Conservation (phyloP, 2,888 invertebrate species). For the Pteria penguin region DNA sequence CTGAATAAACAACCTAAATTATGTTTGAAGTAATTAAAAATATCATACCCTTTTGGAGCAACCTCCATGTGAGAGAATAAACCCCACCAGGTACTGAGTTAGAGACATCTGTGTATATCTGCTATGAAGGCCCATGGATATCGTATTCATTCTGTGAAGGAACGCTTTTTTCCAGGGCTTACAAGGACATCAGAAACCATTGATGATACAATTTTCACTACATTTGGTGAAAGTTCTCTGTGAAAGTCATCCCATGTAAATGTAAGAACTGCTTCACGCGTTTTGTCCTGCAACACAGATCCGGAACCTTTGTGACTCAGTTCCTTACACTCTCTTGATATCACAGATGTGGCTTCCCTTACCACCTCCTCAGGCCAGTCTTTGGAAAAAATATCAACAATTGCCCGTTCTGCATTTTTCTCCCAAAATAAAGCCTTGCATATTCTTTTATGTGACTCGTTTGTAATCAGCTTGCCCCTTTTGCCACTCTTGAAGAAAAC, state of each 20-base stretch:
- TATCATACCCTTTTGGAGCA: slow-evolving; percentile 14
- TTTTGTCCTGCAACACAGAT: slow-evolving; percentile 7
- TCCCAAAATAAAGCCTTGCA: slow-evolving; percentile 14
- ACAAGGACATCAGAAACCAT: slow-evolving; percentile 7
- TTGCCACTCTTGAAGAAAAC: slow-evolving; percentile 20
- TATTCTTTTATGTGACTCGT: slow-evolving; percentile 2
- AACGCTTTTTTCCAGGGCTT: background rate
- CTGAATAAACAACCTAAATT: too few species aligned
- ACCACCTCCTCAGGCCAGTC: background rate
- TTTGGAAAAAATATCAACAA: slow-evolving; percentile 5
- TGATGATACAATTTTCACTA: slow-evolving; percentile 1
- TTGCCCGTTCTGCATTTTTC: slow-evolving; percentile 4
- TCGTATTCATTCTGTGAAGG: slow-evolving; percentile 2
- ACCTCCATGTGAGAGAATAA: slow-evolving; percentile 30
- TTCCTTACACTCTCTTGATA: background rate
- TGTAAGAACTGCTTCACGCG: background rate
- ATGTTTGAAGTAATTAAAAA: background rate
- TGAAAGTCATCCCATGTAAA: slow-evolving; percentile 21
- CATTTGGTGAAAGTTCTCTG: slow-evolving; percentile 8
- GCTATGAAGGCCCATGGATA: slow-evolving; percentile 16
- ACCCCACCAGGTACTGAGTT: slow-evolving; percentile 22
- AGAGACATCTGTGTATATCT: slow-evolving; percentile 29
- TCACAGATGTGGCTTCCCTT: background rate
- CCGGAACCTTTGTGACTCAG: slow-evolving; percentile 1
- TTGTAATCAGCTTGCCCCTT: slow-evolving; percentile 1